Evolutionary conservation across 2,113 vertebrate species (phyloP).

Genomic region (Tapirus terrestris): DNA sequence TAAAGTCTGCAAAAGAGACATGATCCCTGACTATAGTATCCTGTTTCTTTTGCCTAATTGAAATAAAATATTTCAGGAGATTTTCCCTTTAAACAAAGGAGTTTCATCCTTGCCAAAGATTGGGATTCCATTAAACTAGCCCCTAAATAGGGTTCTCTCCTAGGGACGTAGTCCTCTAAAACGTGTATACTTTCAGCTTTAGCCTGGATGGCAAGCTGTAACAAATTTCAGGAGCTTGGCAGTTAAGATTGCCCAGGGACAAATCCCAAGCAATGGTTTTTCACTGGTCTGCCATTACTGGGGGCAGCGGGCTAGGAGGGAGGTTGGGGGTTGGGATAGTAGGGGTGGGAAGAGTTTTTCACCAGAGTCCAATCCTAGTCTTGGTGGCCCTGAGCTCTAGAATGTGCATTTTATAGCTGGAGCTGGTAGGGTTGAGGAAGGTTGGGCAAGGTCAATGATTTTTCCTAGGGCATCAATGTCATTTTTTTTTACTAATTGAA

Average conservation of each 20-base stretch:
- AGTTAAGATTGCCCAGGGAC: neutral
- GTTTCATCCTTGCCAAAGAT: constrained; percentile 7
- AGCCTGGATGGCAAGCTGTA: neutral
- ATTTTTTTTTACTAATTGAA: neutral
- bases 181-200: neutral
- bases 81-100: constrained; percentile 56
- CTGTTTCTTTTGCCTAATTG: constrained; percentile 20
- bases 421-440: neutral
- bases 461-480: neutral
- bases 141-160: neutral
- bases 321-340: too few relatives aligned
- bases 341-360: neutral
- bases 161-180: neutral
- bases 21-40: neutral
- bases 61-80: constrained; percentile 35
- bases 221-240: constrained; percentile 23
- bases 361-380: neutral
- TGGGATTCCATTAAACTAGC: neutral
- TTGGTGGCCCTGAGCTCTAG: constrained; percentile 35
- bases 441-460: constrained; percentile 16
- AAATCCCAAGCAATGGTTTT: constrained; percentile 29
- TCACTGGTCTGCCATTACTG: neutral
- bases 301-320: too few relatives aligned
- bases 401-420: constrained; percentile 37
- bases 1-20: constrained; percentile 31